A percentile compares a stretch with the other conserved stretches of the same genome.
Evolutionary conservation across 2,797 vertebrate genomes (phyloP).

Genomic region (Dicrostonyx torquatus): DNA sequence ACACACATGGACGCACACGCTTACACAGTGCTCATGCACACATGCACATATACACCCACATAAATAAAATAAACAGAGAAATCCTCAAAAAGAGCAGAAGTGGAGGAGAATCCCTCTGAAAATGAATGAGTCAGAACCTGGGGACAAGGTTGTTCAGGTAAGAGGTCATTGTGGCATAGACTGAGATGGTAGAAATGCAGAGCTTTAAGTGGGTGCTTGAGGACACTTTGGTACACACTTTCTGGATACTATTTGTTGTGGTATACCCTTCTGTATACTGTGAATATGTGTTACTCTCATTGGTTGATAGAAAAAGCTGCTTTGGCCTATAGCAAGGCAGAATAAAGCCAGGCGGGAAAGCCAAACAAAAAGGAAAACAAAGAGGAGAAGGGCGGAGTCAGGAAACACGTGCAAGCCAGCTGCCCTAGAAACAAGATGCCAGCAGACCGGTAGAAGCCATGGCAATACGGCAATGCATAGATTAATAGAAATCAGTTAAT

Average conservation of each 20-base stretch:
- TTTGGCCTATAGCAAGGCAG: too few relatives aligned
- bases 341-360: too few relatives aligned
- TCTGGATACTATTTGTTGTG: neutral
- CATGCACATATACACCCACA: rapidly evolving
- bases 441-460: too few relatives aligned
- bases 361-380: too few relatives aligned
- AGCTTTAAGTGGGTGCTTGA: neutral
- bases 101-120: neutral
- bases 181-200: neutral
- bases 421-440: too few relatives aligned
- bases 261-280: too few relatives aligned
- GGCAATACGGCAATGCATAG: rapidly evolving
- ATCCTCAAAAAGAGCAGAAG: neutral
- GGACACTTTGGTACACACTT: neutral
- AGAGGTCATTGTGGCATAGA: neutral
- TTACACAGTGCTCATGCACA: neutral
- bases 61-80: neutral
- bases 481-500: too few relatives aligned
- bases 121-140: neutral
- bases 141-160: neutral
- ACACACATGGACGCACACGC: too few relatives aligned
- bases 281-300: too few relatives aligned
- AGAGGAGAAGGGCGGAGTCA: too few relatives aligned
- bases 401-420: too few relatives aligned
- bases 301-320: too few relatives aligned